A percentile compares a stretch with the other conserved stretches of the same genome.
These are phyloP conservation scores for Drosophila paranaensis DNA, from an alignment of 2,888 invertebrate genomes.

Conservation along the genomic window DNA sequence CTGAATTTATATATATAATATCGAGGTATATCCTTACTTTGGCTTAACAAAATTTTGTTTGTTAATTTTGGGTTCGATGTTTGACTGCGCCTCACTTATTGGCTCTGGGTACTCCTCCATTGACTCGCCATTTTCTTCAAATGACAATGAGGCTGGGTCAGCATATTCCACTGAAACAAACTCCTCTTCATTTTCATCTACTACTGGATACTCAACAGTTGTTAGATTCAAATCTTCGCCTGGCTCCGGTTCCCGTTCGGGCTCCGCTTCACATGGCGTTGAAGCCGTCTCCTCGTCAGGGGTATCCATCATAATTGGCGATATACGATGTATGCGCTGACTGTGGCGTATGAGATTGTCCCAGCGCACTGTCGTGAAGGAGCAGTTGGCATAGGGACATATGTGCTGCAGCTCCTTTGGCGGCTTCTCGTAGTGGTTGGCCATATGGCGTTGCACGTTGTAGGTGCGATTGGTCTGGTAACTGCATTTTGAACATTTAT, in stretches of 20 bases:
- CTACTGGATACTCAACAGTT: background rate
- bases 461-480: conserved; percentile 45
- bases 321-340: conserved; percentile 22
- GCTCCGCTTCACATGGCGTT: conserved; percentile 1
- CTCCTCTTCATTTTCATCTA: background rate
- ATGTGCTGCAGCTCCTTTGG: conserved; percentile 48
- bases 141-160: background rate
- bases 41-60: conserved; percentile 22
- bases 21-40: conserved; percentile 24
- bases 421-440: conserved; percentile 39
- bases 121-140: background rate
- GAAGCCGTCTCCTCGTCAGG: too few species aligned
- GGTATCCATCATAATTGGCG: too few species aligned
- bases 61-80: background rate
- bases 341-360: conserved; percentile 43
- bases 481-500: conserved; percentile 36
- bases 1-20: rapidly evolving
- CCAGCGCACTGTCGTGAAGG: conserved; percentile 44
- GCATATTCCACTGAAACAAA: background rate
- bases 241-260: background rate
- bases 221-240: background rate
- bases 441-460: conserved; percentile 44
- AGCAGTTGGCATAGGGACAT: conserved; percentile 27
- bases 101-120: conserved; percentile 11
- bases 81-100: background rate